These are phyloP conservation scores for Heteromurus nitidus DNA, from an alignment of 2,888 invertebrate species.

Conservation along the genomic window DNA sequence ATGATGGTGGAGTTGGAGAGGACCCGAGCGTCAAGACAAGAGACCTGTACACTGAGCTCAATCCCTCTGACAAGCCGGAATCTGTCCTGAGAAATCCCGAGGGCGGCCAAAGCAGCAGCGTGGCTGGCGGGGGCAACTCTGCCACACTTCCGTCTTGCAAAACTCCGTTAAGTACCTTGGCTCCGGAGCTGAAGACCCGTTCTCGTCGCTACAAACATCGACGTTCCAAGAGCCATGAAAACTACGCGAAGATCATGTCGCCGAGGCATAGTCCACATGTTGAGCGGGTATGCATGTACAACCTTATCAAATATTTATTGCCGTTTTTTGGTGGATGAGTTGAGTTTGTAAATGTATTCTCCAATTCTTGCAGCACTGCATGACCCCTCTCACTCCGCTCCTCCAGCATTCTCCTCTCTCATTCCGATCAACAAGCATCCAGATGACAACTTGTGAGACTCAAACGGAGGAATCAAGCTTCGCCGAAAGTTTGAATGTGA, in stretches of 20 bases:
- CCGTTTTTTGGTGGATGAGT: too few relatives aligned
- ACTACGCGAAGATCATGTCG: constrained; percentile 71
- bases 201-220: constrained; percentile 66
- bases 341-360: neutral
- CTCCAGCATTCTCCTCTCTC: constrained; percentile 50
- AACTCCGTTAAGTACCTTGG: constrained; percentile 52
- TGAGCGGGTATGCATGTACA: constrained; percentile 63
- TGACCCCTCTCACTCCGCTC: constrained; percentile 34
- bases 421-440: constrained; percentile 48
- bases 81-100: constrained; percentile 61
- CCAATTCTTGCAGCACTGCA: constrained; percentile 37
- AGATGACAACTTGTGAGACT: constrained; percentile 64
- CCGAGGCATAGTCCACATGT: constrained; percentile 70
- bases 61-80: constrained; percentile 68
- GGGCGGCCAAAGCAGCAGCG: neutral
- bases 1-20: constrained; percentile 23
- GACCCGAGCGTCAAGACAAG: constrained; percentile 36
- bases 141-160: constrained; percentile 52
- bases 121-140: neutral
- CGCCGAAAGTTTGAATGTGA: constrained; percentile 41
- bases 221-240: constrained; percentile 72
- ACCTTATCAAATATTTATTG: neutral
- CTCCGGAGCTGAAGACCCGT: constrained; percentile 59
- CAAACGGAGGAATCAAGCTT: constrained; percentile 72
- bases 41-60: constrained; percentile 70